phyloP scores from a whole-genome alignment of 2,888 invertebrate species.

The Matsumyia berberina region DNA sequence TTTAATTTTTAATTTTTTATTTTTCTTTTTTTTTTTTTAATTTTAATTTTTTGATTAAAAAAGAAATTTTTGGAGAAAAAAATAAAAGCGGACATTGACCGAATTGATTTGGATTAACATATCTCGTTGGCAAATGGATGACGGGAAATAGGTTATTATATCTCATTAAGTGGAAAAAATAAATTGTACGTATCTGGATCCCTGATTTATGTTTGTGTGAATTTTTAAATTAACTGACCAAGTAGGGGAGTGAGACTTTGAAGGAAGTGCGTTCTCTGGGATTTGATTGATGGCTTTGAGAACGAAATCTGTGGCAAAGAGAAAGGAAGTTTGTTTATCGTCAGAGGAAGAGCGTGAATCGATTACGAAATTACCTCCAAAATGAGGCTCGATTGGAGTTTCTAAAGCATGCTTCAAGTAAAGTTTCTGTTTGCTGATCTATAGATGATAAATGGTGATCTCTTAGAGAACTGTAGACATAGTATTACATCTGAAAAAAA shows the following conservation, averaged over 20 bases:
- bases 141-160: conserved; percentile 19
- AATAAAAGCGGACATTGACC: conserved; percentile 26
- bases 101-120: conserved; percentile 16
- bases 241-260: background rate
- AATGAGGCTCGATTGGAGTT: too few species aligned
- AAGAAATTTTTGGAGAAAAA: background rate
- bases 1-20: conserved; percentile 1
- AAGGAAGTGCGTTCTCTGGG: background rate
- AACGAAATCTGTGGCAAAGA: background rate
- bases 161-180: conserved; percentile 14
- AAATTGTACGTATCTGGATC: background rate
- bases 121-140: background rate
- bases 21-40: conserved; percentile 2
- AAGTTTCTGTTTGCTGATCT: too few species aligned
- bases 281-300: conserved; percentile 5
- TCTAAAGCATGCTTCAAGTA: too few species aligned
- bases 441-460: too few species aligned
- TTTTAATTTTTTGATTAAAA: conserved; percentile 5
- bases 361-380: too few species aligned
- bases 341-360: background rate
- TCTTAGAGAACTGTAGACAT: too few species aligned
- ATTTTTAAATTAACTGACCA: conserved; percentile 11
- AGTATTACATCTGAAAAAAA: too few species aligned
- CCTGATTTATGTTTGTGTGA: background rate
- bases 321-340: background rate